Base-by-base conservation (phyloP, 1,140 invertebrate genomes). In the Bombus superbus region DNA sequence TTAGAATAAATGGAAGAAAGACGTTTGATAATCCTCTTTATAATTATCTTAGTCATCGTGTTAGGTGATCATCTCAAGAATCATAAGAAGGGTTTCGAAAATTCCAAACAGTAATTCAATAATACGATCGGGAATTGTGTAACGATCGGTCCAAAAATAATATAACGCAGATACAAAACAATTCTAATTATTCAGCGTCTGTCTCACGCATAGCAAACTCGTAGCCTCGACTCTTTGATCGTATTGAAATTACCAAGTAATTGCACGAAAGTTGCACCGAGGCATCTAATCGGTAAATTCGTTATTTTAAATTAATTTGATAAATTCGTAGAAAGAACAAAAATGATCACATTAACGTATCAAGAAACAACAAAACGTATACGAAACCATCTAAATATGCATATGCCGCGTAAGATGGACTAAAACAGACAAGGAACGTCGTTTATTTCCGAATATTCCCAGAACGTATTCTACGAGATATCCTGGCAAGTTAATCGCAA, bases 401-500 rank as follows among this genome's bases (percentile, higher is more conserved):
- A 22, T 35, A 68, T 11, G 22, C 11, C 28, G 25, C 2, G 4
- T 28, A 44, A n/a, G 11, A 42, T 8, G 25, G 11, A 18, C 28
- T 15, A 72, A n/a, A 15, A 28, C 38, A 6, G 40, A n/a, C 25
- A 42, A 42, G 25, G 38, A 38, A 35, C 32, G 2, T 32, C 38
- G 40, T 53, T 47, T 22, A 76, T 76, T 28, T 38, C 74, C 15
- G 32, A 76, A 44, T n/a, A 28, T n/a, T 25, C 25, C 2, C 13
- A 6, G 18, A 38, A 25, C 9, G 40, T 64, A 42, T 78, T 40
- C 66, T 11, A 28, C 44, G 22, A 28, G n/a, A 84, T 71, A 38
- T 72, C 40, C 64, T 38, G 28, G 47, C 32, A 42, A 22, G 53
- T n/a, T 71, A 62, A 69, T 72, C 66, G 66, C 40, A 62, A 79